phyloP scores from a whole-genome alignment of 2,797 vertebrate species.

The Diglossa cyanea region DNA sequence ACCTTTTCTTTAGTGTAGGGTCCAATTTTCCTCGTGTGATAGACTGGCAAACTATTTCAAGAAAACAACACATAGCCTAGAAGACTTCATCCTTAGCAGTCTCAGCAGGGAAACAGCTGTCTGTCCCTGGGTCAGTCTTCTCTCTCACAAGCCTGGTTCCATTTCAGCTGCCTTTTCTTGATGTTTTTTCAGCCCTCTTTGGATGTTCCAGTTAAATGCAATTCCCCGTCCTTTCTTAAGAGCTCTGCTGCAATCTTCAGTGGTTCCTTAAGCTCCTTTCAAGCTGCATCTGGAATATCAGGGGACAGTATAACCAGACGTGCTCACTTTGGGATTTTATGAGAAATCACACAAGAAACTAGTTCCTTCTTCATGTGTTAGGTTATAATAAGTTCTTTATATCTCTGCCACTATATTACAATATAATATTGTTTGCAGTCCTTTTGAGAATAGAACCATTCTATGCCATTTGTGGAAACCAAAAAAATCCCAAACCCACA shows the following conservation, averaged over 20 bases:
- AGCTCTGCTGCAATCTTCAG: neutral
- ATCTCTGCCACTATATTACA: neutral
- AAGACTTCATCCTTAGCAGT: neutral
- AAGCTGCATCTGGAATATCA: neutral
- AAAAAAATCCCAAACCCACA: neutral
- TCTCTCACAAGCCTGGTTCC: neutral
- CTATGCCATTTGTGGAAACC: neutral
- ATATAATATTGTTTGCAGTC: neutral
- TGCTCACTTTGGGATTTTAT: neutral
- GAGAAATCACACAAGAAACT: neutral
- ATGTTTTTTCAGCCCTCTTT: neutral
- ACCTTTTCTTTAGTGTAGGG: neutral
- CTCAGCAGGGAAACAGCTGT: neutral
- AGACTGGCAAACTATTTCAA: neutral
- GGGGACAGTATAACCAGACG: neutral
- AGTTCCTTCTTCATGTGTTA: neutral
- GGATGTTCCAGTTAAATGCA: neutral
- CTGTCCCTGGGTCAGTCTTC: neutral
- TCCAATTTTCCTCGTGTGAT: neutral
- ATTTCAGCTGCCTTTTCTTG: neutral
- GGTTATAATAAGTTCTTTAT: neutral
- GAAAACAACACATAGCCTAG: neutral
- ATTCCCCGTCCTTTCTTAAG: neutral
- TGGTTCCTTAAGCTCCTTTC: neutral
- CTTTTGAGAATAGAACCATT: neutral